These are phyloP conservation scores for Galeruca laticollis DNA, from an alignment of 2,888 invertebrate species.

Conservation along the genomic window DNA sequence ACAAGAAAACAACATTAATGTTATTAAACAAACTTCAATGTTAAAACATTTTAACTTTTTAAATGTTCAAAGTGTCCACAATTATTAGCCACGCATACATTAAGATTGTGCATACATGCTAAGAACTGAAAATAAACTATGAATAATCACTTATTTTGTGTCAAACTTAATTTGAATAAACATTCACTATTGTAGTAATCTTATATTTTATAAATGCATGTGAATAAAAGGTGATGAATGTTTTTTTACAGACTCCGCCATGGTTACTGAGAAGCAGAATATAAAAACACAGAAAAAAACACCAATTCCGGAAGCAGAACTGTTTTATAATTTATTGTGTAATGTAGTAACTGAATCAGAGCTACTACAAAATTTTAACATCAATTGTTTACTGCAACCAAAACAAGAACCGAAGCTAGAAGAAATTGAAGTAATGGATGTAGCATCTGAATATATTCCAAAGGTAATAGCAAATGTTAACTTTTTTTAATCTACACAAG, in stretches of 20 bases:
- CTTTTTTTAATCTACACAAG: conserved; percentile 5
- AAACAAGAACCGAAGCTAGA: conserved; percentile 34
- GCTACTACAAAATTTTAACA: conserved; percentile 50
- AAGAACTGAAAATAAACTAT: no score
- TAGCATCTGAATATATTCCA: conserved; percentile 21
- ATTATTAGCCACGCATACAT: no score
- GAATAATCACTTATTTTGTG: no score
- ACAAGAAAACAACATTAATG: no score
- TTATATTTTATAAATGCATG: background rate
- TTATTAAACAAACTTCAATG: no score
- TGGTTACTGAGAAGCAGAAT: conserved; percentile 65
- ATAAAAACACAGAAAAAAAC: conserved; percentile 56
- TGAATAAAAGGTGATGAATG: conserved; percentile 13
- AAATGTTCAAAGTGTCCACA: no score
- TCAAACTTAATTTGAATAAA: background rate
- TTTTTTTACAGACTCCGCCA: conserved; percentile 64
- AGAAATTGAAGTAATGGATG: conserved; percentile 22
- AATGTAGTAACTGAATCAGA: conserved; percentile 51
- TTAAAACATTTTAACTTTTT: no score
- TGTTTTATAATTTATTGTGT: conserved; percentile 53
- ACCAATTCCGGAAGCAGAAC: conserved; percentile 60
- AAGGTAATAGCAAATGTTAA: conserved; percentile 17
- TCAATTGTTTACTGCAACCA: conserved; percentile 41
- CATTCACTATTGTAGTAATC: background rate
- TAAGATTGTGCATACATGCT: no score